phyloP scores from a whole-genome alignment of 2,888 invertebrate genomes.

The Clivina fossor region DNA sequence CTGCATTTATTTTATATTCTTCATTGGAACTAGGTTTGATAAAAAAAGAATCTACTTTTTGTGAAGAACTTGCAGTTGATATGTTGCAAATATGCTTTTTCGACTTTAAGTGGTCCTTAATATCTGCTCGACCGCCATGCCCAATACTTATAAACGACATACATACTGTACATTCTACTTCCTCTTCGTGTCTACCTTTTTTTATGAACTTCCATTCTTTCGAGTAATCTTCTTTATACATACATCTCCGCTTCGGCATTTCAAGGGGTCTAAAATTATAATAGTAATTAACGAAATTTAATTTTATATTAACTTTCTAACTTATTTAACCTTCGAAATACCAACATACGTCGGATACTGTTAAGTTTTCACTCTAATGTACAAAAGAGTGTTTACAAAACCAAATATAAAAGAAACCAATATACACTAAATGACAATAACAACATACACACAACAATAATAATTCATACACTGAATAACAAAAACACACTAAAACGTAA shows the following conservation, averaged over 20 bases:
- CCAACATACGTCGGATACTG: too few species aligned
- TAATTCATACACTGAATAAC: too few species aligned
- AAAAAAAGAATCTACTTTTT: constrained; percentile 16
- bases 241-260: constrained; percentile 21
- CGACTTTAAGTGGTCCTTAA: constrained; percentile 15
- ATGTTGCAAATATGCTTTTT: constrained; percentile 13
- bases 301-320: too few species aligned
- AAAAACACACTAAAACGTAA: too few species aligned
- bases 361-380: too few species aligned
- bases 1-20: constrained; percentile 13
- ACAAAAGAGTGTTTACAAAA: too few species aligned
- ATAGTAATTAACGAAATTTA: too few species aligned
- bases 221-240: constrained; percentile 20
- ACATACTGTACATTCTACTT: constrained; percentile 17
- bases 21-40: constrained; percentile 16
- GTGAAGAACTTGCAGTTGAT: constrained; percentile 14
- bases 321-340: too few species aligned
- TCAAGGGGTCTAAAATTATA: too few species aligned
- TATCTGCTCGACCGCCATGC: constrained; percentile 10
- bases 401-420: too few species aligned
- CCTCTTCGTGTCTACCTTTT: constrained; percentile 15
- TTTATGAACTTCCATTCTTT: constrained; percentile 25
- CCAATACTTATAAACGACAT: constrained; percentile 4
- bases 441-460: too few species aligned
- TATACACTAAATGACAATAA: too few species aligned